Evolutionary conservation across 2,797 vertebrate genomes (phyloP), one percentile per base, ranked within the genome.

Genomic region (Aplochiton taeniatus): DNA sequence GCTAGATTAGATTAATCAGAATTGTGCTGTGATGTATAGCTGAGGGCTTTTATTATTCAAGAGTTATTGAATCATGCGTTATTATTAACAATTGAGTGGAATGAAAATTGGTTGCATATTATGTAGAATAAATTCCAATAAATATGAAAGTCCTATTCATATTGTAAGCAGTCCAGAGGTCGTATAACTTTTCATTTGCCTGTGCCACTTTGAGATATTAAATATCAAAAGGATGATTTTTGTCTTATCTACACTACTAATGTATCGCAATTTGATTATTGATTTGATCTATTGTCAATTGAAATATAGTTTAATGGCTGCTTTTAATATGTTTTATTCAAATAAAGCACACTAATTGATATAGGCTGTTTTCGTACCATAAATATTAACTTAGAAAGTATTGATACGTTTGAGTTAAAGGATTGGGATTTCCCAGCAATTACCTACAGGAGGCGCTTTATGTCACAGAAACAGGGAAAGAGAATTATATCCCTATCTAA

Each of bases 1-100:
- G 85, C 86, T 85, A 86, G 84, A 85, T 82, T 83, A 42, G n/a
- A 85, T 82, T 84, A 89, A 87, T 88, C 80, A 85, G n/a, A 51
- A 53, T 52, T 41, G 50, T 54, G 41, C 12, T 7, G 5, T 43
- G 42, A 63, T 20, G 50, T 19, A 85, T 80, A 70, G 70, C 79
- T 85, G 79, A 77, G 71, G 71, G 79, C 80, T 79, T 70, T 86
- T 86, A 85, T 68, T 46, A 61, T 68, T 46, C 41, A 12, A 66
- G 70, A 50, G 60, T 77, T 79, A 76, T 88, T 82, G 75, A 82
- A 77, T 80, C 70, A 72, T 70, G 68, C 43, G 74, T 66, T 78
- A 74, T 77, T 78, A 77, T 73, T 71, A 80, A 81, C 74, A 77
- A 69, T 77, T 63, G 72, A 58, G 66, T 58, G 66, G 68, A 80